Percentiles rank a stretch among this genome's conserved stretches.
These are phyloP conservation scores for Larimichthys polyactis DNA, from an alignment of 2,113 vertebrate species.

Conservation along the genomic window DNA sequence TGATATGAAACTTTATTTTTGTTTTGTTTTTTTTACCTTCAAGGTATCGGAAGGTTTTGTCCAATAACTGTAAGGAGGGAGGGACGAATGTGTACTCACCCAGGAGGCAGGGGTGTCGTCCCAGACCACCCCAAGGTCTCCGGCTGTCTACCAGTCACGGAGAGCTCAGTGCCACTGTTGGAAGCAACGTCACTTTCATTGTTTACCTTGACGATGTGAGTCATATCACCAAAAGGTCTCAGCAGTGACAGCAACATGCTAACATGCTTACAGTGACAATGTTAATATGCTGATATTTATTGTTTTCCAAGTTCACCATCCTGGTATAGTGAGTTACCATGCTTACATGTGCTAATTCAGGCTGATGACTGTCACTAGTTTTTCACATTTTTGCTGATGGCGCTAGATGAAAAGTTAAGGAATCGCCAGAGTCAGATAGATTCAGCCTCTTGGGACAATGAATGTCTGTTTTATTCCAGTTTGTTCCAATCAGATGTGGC, in stretches of 20 bases:
- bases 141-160: slow-evolving; percentile 89
- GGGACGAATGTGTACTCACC: slow-evolving; percentile 89
- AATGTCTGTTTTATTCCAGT: no score
- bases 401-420: neutral
- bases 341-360: neutral
- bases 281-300: neutral
- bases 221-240: neutral
- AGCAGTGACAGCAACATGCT: neutral
- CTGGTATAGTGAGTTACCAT: neutral
- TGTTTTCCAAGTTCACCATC: neutral
- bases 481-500: neutral
- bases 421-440: neutral
- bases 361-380: no score
- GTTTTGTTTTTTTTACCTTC: neutral
- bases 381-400: neutral
- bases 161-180: slow-evolving; percentile 87
- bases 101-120: slow-evolving; percentile 88
- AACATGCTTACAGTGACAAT: neutral
- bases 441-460: neutral
- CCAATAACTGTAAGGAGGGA: slow-evolving; percentile 94
- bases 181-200: slow-evolving; percentile 93
- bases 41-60: slow-evolving; percentile 94
- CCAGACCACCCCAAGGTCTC: slow-evolving; percentile 89
- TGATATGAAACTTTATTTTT: neutral
- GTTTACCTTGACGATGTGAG: slow-evolving; percentile 91